Percentiles rank a stretch among this genome's conserved stretches.
These are phyloP conservation scores for Procambarus clarkii DNA, from an alignment of 1,140 invertebrate genomes.

Conservation along the genomic window DNA sequence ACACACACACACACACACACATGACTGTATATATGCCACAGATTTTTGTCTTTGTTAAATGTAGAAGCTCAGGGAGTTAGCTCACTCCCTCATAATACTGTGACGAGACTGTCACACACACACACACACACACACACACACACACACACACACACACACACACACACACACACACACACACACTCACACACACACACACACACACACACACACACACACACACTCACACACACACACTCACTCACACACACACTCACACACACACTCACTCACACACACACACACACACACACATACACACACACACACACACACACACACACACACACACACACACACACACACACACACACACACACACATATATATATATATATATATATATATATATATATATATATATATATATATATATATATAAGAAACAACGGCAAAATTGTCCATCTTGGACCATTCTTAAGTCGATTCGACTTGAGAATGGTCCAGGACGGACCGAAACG, in stretches of 20 bases:
- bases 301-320: neutral
- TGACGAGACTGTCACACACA: no score
- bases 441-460: no score
- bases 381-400: no score
- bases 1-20: no score
- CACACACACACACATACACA: slow-evolving; percentile 11
- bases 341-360: slow-evolving; percentile 27
- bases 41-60: neutral
- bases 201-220: no score
- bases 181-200: no score
- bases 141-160: neutral
- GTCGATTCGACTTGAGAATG: no score
- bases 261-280: neutral
- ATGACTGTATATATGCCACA: no score
- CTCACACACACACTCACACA: neutral
- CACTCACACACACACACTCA: neutral
- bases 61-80: slow-evolving; percentile 13
- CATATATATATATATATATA: no score
- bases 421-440: no score
- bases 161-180: neutral
- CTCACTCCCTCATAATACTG: neutral
- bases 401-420: no score
- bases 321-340: slow-evolving; percentile 25
- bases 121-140: neutral
- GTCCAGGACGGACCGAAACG: no score